Conservation (phyloP, 2,113 vertebrate genomes). For the Rhabdornis inornatus region DNA sequence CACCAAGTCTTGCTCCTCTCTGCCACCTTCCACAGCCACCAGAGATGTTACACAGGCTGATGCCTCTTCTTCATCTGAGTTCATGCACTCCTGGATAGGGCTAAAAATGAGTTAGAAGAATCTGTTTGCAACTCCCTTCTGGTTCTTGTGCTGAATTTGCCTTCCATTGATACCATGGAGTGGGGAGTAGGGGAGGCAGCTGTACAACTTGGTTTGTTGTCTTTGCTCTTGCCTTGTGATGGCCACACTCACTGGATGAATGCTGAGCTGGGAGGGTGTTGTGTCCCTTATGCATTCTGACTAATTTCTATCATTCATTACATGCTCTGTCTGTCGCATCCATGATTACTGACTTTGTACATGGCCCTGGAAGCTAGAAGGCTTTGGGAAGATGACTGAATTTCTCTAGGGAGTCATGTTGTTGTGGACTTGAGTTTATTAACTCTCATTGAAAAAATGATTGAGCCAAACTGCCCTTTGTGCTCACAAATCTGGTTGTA, state of each 20-base stretch:
- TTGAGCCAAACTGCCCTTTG: neutral
- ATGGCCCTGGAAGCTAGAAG: neutral
- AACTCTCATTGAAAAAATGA: neutral
- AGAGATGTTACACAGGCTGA: neutral
- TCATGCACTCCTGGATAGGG: neutral
- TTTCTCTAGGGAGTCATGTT: neutral
- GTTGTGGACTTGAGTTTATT: neutral
- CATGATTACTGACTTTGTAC: neutral
- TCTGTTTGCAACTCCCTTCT: neutral
- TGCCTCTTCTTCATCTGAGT: neutral
- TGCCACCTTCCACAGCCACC: neutral
- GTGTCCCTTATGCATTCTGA: neutral
- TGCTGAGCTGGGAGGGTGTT: neutral
- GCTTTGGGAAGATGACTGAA: neutral
- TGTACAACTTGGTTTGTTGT: neutral
- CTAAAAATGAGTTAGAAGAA: neutral
- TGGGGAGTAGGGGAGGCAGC: neutral
- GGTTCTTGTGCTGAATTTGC: neutral
- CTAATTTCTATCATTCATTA: neutral
- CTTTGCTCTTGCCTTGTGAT: fast-evolving
- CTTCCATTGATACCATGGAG: neutral
- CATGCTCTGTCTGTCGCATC: neutral
- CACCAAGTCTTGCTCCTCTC: neutral
- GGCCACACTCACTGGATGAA: neutral
- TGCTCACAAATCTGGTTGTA: neutral